These are phyloP conservation scores for Archivesica marissinica DNA, from an alignment of 1,140 invertebrate species.

Conservation along the genomic window DNA sequence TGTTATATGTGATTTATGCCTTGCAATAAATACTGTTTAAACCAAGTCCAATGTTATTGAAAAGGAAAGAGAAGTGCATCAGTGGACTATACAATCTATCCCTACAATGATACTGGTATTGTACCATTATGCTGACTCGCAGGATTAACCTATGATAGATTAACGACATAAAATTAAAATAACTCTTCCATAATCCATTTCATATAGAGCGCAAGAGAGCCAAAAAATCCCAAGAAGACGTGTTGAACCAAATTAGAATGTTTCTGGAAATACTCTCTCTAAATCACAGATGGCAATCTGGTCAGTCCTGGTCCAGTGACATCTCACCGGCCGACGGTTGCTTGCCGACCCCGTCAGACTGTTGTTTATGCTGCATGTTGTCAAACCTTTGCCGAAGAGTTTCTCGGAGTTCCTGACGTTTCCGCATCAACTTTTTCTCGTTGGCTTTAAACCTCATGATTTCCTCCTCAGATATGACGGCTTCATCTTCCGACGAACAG, in stretches of 20 bases:
- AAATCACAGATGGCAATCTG: neutral
- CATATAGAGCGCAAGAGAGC: neutral
- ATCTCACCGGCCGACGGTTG: slow-evolving; percentile 1
- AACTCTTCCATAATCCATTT: neutral
- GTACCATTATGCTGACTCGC: too few species aligned
- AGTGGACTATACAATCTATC: too few species aligned
- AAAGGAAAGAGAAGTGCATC: too few species aligned
- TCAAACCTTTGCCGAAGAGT: slow-evolving; percentile 92
- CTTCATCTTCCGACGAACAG: slow-evolving; percentile 87
- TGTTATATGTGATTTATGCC: too few species aligned
- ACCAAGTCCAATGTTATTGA: too few species aligned
- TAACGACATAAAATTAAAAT: neutral
- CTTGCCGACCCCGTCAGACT: slow-evolving; percentile 26
- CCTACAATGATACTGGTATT: too few species aligned
- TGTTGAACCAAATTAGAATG: neutral
- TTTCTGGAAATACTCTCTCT: neutral
- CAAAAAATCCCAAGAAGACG: neutral
- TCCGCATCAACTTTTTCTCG: slow-evolving; percentile 89
- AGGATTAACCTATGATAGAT: neutral
- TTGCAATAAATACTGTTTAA: too few species aligned
- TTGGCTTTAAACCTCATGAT: slow-evolving; percentile 92
- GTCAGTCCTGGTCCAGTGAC: slow-evolving; percentile 1
- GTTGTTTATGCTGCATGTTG: slow-evolving; percentile 68
- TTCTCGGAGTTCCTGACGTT: slow-evolving; percentile 92
- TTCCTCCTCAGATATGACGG: slow-evolving; percentile 93